Evolutionary conservation across 35 echinoderm and acorn worm genomes (phyloP).

Genomic region (Anneissia japonica): DNA sequence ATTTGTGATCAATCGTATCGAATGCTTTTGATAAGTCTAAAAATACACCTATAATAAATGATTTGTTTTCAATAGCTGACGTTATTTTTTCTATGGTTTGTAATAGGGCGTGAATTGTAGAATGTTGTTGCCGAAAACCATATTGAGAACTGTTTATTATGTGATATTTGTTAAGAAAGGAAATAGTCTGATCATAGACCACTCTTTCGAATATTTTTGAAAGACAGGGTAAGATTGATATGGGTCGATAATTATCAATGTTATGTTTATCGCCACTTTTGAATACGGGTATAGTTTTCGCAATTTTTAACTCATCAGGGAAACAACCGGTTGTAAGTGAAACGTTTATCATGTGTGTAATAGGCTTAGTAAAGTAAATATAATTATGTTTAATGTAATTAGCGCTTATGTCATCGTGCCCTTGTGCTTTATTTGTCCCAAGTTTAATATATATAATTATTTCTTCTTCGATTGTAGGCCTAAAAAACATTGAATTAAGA

Average conservation of each 20-base stretch:
- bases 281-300: background rate
- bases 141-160: background rate
- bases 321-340: background rate
- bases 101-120: background rate
- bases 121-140: conserved; percentile 4
- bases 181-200: background rate
- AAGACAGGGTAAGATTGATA: conserved; percentile 8
- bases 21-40: too few relatives aligned
- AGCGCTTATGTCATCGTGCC: too few relatives aligned
- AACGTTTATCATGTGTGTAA: background rate
- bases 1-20: too few relatives aligned
- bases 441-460: too few relatives aligned
- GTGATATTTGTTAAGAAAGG: background rate
- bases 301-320: background rate
- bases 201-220: conserved; percentile 11
- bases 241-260: conserved; percentile 11
- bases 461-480: background rate
- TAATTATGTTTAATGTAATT: background rate
- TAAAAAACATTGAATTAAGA: background rate
- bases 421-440: too few relatives aligned
- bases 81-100: background rate
- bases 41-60: background rate
- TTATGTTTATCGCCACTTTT: background rate
- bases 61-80: background rate
- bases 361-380: background rate